Conservation (phyloP, 2,888 invertebrate species). For the Dicycla oo region DNA sequence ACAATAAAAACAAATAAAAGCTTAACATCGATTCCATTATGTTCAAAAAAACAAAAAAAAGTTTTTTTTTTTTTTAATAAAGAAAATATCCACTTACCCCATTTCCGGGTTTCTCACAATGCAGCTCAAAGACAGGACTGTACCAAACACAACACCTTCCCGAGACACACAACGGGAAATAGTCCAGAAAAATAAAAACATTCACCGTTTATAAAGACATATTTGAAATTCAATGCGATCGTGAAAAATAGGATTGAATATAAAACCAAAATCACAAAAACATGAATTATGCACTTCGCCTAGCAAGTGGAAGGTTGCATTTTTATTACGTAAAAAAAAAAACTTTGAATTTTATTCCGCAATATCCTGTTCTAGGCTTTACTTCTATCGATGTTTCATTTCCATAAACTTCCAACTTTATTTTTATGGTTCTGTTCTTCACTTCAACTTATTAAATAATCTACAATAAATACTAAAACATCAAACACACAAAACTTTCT, state of each 20-base stretch:
- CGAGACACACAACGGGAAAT: constrained; percentile 79
- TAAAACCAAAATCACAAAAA: constrained; percentile 77
- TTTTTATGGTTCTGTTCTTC: neutral
- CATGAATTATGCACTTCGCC: constrained; percentile 79
- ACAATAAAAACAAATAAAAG: too few species aligned
- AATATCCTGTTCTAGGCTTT: constrained; percentile 46
- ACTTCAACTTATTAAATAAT: constrained; percentile 1
- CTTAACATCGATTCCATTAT: too few species aligned
- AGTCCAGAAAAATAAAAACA: constrained; percentile 81
- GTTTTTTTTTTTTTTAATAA: neutral
- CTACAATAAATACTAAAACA: neutral
- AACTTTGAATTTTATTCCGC: constrained; percentile 38
- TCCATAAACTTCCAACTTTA: neutral
- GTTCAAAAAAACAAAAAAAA: neutral
- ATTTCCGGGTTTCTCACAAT: constrained; percentile 67
- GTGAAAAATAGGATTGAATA: constrained; percentile 86
- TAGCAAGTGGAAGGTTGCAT: constrained; percentile 83
- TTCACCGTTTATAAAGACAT: constrained; percentile 85
- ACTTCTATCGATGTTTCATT: constrained; percentile 25
- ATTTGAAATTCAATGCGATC: constrained; percentile 89
- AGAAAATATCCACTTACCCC: constrained; percentile 75
- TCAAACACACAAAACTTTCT: constrained; percentile 4
- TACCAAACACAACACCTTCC: constrained; percentile 77
- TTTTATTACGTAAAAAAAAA: constrained; percentile 66
- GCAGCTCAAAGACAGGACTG: constrained; percentile 51